A percentile compares a stretch with the other conserved stretches of the same genome.
These are phyloP conservation scores for Epirrita christyi DNA, from an alignment of 2,888 invertebrate species.

Conservation along the genomic window DNA sequence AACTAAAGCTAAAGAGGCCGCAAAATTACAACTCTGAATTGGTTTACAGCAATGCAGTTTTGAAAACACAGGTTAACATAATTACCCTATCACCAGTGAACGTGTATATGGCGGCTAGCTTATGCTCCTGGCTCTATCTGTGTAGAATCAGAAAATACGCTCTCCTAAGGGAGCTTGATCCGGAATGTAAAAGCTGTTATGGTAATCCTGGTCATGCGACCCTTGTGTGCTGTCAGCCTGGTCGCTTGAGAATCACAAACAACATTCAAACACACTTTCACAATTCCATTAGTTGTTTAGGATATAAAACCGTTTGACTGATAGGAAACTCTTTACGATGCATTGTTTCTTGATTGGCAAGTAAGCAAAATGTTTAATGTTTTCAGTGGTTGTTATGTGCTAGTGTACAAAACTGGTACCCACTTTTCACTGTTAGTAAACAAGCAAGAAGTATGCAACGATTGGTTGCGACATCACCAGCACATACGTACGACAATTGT, in stretches of 20 bases:
- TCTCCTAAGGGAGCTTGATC: conserved; percentile 13
- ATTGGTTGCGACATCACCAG: conserved; percentile 36
- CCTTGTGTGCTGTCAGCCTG: conserved; percentile 10
- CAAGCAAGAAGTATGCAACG: conserved; percentile 32
- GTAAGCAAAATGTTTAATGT: conserved; percentile 36
- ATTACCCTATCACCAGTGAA: conserved; percentile 8
- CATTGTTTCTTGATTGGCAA: conserved; percentile 38
- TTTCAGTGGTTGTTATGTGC: conserved; percentile 32
- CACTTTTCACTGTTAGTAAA: conserved; percentile 37
- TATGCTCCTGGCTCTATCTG: conserved; percentile 3
- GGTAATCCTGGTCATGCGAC: conserved; percentile 14
- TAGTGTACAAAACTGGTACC: conserved; percentile 28
- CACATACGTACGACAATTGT: conserved; percentile 40
- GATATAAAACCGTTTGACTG: conserved; percentile 27
- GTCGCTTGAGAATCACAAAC: conserved; percentile 10
- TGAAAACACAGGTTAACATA: conserved; percentile 1
- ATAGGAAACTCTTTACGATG: conserved; percentile 32
- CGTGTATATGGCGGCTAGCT: conserved; percentile 1
- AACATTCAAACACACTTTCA: conserved; percentile 18
- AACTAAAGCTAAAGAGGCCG: conserved; percentile 30
- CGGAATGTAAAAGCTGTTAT: conserved; percentile 24
- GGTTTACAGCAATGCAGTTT: not conserved
- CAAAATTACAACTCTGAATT: conserved; percentile 32
- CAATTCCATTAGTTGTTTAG: conserved; percentile 17
- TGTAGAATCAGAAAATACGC: conserved; percentile 12